Evolutionary conservation across 2,113 vertebrate species (phyloP).

Genomic region (Grus americana): DNA sequence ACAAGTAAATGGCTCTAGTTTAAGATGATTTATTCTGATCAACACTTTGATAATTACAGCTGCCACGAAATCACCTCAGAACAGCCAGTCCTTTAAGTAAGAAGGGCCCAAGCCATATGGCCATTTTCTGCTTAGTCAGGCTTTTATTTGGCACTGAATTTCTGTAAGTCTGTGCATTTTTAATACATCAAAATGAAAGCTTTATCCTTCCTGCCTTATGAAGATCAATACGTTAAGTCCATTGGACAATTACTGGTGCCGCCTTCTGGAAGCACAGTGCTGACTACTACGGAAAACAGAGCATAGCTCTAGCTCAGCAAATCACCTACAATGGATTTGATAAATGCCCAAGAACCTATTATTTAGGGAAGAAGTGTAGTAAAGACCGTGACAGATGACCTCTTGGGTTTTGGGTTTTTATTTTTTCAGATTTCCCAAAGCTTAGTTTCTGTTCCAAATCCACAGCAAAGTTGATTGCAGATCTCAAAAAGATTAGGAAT

Average conservation of each 20-base stretch:
- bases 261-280: neutral
- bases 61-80: neutral
- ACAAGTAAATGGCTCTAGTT: neutral
- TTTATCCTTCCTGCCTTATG: neutral
- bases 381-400: neutral
- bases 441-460: neutral
- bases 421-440: neutral
- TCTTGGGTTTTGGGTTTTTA: neutral
- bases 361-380: neutral
- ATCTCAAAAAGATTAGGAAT: neutral
- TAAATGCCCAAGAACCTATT: neutral
- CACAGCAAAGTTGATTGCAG: neutral
- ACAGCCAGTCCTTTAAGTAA: neutral
- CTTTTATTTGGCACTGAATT: neutral
- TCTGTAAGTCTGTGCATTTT: neutral
- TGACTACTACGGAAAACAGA: neutral
- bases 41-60: neutral
- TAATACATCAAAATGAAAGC: neutral
- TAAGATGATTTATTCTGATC: neutral
- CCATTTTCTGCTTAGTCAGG: neutral
- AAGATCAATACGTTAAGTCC: neutral
- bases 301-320: neutral
- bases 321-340: neutral
- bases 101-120: neutral
- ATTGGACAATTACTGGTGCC: neutral